These are phyloP conservation scores for Dolomedes plantarius DNA, from an alignment of 2,888 invertebrate genomes.

Conservation along the genomic window DNA sequence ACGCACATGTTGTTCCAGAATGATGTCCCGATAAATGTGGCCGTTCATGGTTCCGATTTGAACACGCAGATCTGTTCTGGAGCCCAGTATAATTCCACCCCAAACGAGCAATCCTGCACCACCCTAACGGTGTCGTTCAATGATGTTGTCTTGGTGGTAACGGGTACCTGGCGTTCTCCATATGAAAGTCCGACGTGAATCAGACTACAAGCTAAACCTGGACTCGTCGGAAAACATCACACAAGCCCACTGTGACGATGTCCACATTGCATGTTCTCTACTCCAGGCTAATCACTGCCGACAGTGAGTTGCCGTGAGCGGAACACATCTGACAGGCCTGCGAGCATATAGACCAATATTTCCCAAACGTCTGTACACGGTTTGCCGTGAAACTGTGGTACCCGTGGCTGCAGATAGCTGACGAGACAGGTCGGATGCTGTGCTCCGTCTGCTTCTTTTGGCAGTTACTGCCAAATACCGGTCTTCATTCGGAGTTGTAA, in stretches of 20 bases:
- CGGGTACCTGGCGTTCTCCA: neutral
- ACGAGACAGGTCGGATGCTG: constrained; percentile 1
- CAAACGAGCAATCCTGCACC: constrained; percentile 17
- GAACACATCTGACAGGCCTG: neutral
- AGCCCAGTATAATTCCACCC: neutral
- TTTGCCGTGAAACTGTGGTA: constrained; percentile 5
- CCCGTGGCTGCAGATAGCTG: neutral
- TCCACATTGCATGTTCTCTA: neutral
- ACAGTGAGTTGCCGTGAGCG: neutral
- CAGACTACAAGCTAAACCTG: neutral
- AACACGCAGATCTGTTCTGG: constrained; percentile 9
- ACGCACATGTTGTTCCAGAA: neutral
- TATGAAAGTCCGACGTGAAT: neutral
- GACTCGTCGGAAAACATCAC: neutral
- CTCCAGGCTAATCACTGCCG: neutral
- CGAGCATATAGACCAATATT: neutral
- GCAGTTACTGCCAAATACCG: constrained; percentile 23
- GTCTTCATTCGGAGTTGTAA: constrained; percentile 30
- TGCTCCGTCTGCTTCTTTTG: constrained; percentile 14
- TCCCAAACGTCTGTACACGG: neutral
- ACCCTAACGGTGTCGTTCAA: constrained; percentile 5
- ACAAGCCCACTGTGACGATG: neutral
- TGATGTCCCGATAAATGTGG: constrained; percentile 10
- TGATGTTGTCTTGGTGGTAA: neutral
- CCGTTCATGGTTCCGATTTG: constrained; percentile 5